phyloP scores from a whole-genome alignment of 1,140 invertebrate genomes.

The Leguminivora glycinivorella region DNA sequence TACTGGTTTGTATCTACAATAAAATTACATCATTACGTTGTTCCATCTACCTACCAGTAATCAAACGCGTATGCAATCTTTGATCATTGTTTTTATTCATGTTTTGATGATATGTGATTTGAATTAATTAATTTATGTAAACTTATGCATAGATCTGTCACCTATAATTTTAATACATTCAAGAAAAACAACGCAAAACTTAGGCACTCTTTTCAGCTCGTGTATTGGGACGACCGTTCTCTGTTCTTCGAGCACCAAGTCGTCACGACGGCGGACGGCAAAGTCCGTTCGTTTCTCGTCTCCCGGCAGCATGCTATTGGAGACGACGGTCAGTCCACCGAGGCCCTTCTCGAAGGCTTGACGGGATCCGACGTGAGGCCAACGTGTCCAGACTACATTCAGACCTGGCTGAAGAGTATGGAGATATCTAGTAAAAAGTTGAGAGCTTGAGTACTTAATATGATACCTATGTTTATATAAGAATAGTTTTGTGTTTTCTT shows the following conservation, averaged over 20 bases:
- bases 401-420: constrained; percentile 56
- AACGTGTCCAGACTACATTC: constrained; percentile 50
- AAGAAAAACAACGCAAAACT: too few species aligned
- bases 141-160: too few species aligned
- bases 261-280: constrained; percentile 84
- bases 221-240: constrained; percentile 90
- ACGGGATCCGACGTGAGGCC: constrained; percentile 67
- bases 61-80: too few species aligned
- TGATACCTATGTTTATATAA: background rate
- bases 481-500: constrained; percentile 3
- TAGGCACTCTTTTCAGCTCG: constrained; percentile 56
- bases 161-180: too few species aligned
- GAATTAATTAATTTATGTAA: too few species aligned
- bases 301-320: constrained; percentile 86
- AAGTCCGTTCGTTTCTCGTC: constrained; percentile 86
- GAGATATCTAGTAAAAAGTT: constrained; percentile 50
- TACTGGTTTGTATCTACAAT: too few species aligned
- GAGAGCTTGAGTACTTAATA: constrained; percentile 35
- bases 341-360: constrained; percentile 80
- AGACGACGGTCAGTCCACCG: constrained; percentile 80
- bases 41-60: too few species aligned
- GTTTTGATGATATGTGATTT: too few species aligned
- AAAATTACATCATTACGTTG: too few species aligned
- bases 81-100: too few species aligned
- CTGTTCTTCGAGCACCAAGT: constrained; percentile 92